Evolutionary conservation across 2,888 invertebrate species (phyloP), one percentile per base, ranked within the genome.

Genomic region (Clistopyga incitator): DNA sequence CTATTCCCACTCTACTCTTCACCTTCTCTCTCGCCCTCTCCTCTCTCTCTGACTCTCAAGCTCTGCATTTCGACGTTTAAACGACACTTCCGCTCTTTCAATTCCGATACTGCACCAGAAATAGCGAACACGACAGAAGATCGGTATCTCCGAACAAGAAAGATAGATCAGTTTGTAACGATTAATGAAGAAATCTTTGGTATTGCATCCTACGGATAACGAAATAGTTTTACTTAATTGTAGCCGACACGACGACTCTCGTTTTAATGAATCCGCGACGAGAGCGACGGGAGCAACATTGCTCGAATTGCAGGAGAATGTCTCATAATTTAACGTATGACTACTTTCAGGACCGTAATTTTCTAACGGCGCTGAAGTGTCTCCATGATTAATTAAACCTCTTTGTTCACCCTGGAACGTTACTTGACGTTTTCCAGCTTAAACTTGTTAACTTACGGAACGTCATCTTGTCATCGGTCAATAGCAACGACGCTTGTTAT

Each of bases 51-150:
- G 3, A 3, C 29, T 29, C 29, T 29, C 29, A 29, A 2, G 4
- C 29, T 64, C n/a, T n/a, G 29, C 29, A 18, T 54, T 61, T 78
- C 54, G 34, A 54, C 54, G 25, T 65, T 72, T 56, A 59, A 59
- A 20, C 59, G 59, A 68, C 74, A 67, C 72, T 79, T 47, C 67
- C 56, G 59, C n/a, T 74, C 45, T 68, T 79, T 74, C 74, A 67
- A 74, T 67, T 72, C 59, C 45, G 54, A 54, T 56, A 70, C 45
- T 25, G 45, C 29, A 34, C 29, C 23, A 52, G 34, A 79, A 72
- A 72, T 67, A 65, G 18, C 29, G 1, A 20, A 67, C 59, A 47
- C n/a, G 54, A 20, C 25, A 47, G 42, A 42, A 20, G 13, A 25
- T 13, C 25, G 10, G 38, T 18, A 20, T n/a, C n/a, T n/a, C 68